phyloP scores from a whole-genome alignment of 1,140 invertebrate genomes.

The Tetranychus urticae region DNA sequence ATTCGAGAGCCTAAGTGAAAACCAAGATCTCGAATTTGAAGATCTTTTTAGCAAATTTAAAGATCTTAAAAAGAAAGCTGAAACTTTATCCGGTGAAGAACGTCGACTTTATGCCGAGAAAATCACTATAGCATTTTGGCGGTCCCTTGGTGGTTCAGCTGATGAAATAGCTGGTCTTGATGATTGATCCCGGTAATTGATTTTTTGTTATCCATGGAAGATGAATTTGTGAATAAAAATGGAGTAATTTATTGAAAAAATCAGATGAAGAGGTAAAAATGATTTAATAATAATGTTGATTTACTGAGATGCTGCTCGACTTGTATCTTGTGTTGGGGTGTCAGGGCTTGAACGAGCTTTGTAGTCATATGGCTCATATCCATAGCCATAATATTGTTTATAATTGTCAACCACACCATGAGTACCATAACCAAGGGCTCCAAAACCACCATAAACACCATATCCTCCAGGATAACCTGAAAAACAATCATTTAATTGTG shows the following conservation, averaged over 20 bases:
- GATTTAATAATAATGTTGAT: too few species aligned
- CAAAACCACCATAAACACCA: not conserved
- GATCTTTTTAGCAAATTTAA: constrained; percentile 34
- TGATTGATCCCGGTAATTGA: not conserved
- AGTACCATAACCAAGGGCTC: not conserved
- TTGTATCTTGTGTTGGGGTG: too few species aligned
- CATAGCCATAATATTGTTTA: not conserved
- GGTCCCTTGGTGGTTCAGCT: constrained; percentile 44
- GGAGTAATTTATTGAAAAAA: too few species aligned
- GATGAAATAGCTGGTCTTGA: constrained; percentile 32
- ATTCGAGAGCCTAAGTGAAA: not conserved
- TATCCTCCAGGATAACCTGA: not conserved
- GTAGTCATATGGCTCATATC: too few species aligned
- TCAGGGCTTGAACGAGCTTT: too few species aligned
- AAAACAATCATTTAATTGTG: not conserved
- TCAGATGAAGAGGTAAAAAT: too few species aligned
- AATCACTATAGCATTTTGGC: constrained; percentile 46
- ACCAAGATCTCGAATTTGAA: constrained; percentile 26
- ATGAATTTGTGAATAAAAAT: too few species aligned
- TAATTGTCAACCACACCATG: not conserved
- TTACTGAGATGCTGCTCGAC: too few species aligned
- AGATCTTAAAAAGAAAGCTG: constrained; percentile 37
- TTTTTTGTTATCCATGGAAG: too few species aligned
- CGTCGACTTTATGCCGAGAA: constrained; percentile 45
- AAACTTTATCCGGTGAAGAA: constrained; percentile 32